Evolutionary conservation across 2,888 invertebrate genomes (phyloP).

Genomic region (Aquatica leii): DNA sequence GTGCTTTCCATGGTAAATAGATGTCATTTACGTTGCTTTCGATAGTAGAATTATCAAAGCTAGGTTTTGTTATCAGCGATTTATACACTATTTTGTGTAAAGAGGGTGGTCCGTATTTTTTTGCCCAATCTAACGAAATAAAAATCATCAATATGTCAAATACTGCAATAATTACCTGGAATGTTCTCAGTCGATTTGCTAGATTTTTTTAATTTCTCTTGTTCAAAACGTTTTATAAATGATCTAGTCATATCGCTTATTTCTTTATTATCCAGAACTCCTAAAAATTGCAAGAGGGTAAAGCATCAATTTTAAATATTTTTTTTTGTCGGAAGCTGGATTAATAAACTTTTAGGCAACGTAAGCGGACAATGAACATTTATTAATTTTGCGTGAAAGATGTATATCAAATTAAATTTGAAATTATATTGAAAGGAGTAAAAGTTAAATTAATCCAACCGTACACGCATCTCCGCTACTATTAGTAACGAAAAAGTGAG

Average conservation of each 20-base stretch:
- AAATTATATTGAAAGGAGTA: too few relatives aligned
- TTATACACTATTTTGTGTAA: slow-evolving; percentile 57
- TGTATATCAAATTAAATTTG: too few relatives aligned
- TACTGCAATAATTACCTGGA: slow-evolving; percentile 47
- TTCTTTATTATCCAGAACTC: slow-evolving; percentile 66
- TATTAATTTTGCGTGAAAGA: too few relatives aligned
- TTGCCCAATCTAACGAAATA: slow-evolving; percentile 52
- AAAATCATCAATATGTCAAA: too few relatives aligned
- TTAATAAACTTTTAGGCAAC: too few relatives aligned
- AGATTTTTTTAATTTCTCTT: slow-evolving; percentile 57
- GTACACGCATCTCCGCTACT: too few relatives aligned
- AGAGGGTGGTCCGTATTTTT: slow-evolving; percentile 50
- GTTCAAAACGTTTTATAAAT: slow-evolving; percentile 71
- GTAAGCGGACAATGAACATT: too few relatives aligned
- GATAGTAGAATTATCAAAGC: slow-evolving; percentile 20
- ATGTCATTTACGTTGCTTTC: slow-evolving; percentile 44
- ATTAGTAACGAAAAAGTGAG: too few relatives aligned
- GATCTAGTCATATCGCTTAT: slow-evolving; percentile 67
- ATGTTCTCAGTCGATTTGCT: slow-evolving; percentile 46
- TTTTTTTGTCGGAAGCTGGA: too few relatives aligned
- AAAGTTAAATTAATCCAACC: too few relatives aligned
- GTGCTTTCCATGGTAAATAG: slow-evolving; percentile 51
- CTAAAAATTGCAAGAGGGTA: too few relatives aligned
- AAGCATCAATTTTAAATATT: too few relatives aligned
- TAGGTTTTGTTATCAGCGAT: slow-evolving; percentile 48